Base-by-base conservation (phyloP, 92 coral and sea anemone genomes). In the Virgularia gustaviana region DNA sequence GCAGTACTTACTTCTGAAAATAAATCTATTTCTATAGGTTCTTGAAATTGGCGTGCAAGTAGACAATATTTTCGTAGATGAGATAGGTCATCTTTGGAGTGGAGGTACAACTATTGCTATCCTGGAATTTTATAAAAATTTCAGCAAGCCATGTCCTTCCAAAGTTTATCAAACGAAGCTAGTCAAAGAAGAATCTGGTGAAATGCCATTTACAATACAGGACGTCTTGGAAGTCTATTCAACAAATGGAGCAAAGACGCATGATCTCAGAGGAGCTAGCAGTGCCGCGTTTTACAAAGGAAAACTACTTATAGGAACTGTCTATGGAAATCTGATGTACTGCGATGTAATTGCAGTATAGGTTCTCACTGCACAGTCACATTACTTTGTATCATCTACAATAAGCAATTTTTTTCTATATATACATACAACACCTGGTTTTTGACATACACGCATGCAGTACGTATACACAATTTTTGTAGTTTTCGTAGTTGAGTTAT, bases 61-160 rank as follows among this genome's bases (percentile, higher is more conserved):
- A 2, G 97, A 91, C 65, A 91, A 91, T 64, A 80, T 91, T 45
- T 82, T 87, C 67, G 49, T 81, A 10, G 97, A 91, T 65, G 87
- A 53, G 4, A 91, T 75, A 4, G 91, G 91, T 18, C 66, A 85
- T 25, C 85, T 88, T 20, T 91, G 97, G 97, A 37, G 83, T 27
- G 95, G 87, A 29, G 89, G 83, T 24, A 30, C 80, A 2, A 84
- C 86, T 2, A 28, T 83, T 3, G 87, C 77, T 24, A 20, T 81
- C 35, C 56, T 73, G 16, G 83, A 73, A 19, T 74, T 86, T 68
- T 70, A 49, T 3, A 44, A 70, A 27, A 80, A 90, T 77, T 64
- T 90, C 22, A 76, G 79, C 39, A 82, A 63, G 36, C 89, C 82
- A 20, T 79, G 87, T 41, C 86, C 91, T 7, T 76, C 91, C 25